A percentile compares a stretch with the other conserved stretches of the same genome.
Evolutionary conservation across 2,888 invertebrate genomes (phyloP).

Genomic region (Amblyjoppa proteus): DNA sequence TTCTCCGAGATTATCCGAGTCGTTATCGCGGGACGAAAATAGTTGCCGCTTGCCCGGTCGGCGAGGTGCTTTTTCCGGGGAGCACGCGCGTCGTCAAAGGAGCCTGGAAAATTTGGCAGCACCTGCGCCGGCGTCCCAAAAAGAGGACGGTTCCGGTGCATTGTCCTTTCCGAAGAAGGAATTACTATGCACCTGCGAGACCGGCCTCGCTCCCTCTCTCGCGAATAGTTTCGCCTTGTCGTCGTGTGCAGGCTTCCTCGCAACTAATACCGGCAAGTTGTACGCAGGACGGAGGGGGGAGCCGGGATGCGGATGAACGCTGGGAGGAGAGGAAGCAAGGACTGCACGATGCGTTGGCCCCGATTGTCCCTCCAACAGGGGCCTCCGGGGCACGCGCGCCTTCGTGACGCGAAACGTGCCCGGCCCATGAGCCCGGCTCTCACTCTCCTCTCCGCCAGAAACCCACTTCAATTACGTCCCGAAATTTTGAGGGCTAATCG

Average conservation of each 20-base stretch:
- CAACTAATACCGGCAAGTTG: constrained; percentile 45
- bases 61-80: constrained; percentile 39
- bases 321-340: constrained; percentile 47
- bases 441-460: constrained; percentile 38
- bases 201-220: constrained; percentile 60
- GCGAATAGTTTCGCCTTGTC: constrained; percentile 71
- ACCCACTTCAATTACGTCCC: constrained; percentile 64
- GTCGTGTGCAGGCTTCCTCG: constrained; percentile 58
- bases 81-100: constrained; percentile 18
- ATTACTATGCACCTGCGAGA: constrained; percentile 69
- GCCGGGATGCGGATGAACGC: not conserved
- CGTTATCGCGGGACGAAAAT: constrained; percentile 55
- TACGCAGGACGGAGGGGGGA: constrained; percentile 13
- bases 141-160: constrained; percentile 58
- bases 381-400: constrained; percentile 66
- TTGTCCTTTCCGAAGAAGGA: constrained; percentile 34
- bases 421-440: constrained; percentile 18
- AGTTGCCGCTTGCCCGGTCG: constrained; percentile 36
- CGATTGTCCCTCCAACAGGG: constrained; percentile 55
- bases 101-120: constrained; percentile 50
- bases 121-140: constrained; percentile 56
- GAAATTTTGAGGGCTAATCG: constrained; percentile 65
- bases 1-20: constrained; percentile 59
- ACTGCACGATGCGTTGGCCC: constrained; percentile 49
- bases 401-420: constrained; percentile 57